Conservation (phyloP, 2,888 invertebrate species). For the Monopis laevigella region DNA sequence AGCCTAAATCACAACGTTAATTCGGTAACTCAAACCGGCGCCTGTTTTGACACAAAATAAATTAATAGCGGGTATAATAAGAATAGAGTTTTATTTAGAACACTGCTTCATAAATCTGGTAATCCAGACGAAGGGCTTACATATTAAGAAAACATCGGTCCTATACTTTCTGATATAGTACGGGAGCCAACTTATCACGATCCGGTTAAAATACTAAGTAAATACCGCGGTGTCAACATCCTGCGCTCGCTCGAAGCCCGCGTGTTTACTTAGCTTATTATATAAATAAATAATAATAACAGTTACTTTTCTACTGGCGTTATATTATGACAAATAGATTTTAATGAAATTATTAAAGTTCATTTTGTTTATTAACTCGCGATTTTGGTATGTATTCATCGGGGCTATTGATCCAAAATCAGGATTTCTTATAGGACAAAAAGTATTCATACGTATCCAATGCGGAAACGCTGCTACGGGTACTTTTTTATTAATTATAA, state of each 20-base stretch:
- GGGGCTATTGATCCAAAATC: too few species aligned
- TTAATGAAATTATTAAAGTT: not conserved
- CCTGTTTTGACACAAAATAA: slow-evolving; percentile 10
- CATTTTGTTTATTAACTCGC: not conserved
- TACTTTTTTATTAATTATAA: too few species aligned
- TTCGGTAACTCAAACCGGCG: slow-evolving; percentile 5
- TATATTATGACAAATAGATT: not conserved
- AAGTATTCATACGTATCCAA: too few species aligned
- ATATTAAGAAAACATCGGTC: slow-evolving; percentile 9
- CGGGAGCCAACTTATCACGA: slow-evolving; percentile 3
- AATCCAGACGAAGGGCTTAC: slow-evolving; percentile 11
- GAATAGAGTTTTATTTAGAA: slow-evolving; percentile 11
- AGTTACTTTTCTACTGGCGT: not conserved
- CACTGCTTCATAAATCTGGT: slow-evolving; percentile 12
- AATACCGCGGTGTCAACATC: slow-evolving; percentile 36
- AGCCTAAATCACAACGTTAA: too few species aligned
- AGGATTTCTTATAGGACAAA: too few species aligned
- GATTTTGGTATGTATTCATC: too few species aligned
- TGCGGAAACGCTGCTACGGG: too few species aligned
- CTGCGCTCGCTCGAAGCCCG: slow-evolving; percentile 1
- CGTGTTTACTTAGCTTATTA: slow-evolving; percentile 8
- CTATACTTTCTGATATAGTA: too few species aligned
- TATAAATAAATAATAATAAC: slow-evolving; percentile 7
- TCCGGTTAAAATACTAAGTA: slow-evolving; percentile 37
- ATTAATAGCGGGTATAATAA: slow-evolving; percentile 7